Percentiles rank a stretch among this genome's conserved stretches.
These are phyloP conservation scores for Drosophila greeni DNA, from an alignment of 2,888 invertebrate species.

Conservation along the genomic window DNA sequence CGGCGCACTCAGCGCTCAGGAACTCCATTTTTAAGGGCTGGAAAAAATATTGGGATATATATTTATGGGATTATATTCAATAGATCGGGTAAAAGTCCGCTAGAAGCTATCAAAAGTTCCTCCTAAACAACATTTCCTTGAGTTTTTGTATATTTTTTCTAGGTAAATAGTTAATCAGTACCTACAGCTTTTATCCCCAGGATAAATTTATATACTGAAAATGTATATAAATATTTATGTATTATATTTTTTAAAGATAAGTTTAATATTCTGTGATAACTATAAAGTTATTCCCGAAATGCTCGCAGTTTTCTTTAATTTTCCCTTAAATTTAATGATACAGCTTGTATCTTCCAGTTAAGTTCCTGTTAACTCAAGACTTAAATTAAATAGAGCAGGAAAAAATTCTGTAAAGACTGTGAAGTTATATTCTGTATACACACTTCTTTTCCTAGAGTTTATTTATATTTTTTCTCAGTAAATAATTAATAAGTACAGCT, in stretches of 20 bases:
- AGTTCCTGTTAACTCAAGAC: neutral
- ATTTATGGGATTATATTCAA: neutral
- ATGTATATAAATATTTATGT: too few species aligned
- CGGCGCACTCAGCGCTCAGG: conserved; percentile 75
- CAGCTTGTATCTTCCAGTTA: neutral
- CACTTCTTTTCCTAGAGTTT: neutral
- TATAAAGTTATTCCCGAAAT: neutral
- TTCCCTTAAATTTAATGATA: too few species aligned
- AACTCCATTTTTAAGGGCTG: conserved; percentile 69
- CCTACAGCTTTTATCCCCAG: neutral
- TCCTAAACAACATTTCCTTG: neutral
- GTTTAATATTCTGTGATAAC: neutral
- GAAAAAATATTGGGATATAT: too few species aligned
- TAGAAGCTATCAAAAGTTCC: neutral
- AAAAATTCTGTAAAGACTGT: too few species aligned
- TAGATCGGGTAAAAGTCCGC: neutral
- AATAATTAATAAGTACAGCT: neutral
- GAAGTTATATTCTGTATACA: neutral
- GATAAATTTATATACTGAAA: neutral
- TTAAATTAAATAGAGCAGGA: too few species aligned
- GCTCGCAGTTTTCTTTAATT: too few species aligned
- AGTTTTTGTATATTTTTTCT: neutral
- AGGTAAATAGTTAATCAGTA: neutral
- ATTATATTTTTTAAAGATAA: too few species aligned
- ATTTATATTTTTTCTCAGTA: neutral